Conservation (phyloP, 1,140 invertebrate genomes). For the Anoplophora glabripennis region DNA sequence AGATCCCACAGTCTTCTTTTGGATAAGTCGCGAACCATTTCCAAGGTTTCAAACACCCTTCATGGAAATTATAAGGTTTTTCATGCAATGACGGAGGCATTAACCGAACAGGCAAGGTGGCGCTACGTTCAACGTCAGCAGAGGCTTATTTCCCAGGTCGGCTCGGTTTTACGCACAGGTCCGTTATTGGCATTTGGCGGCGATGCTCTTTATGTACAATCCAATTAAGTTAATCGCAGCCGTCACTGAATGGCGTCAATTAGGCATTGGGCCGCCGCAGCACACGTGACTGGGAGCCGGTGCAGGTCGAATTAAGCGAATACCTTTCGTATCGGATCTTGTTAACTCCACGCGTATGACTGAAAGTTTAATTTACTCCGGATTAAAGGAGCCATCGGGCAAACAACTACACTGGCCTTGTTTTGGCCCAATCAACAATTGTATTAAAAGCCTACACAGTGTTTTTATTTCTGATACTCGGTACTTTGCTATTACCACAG, state of each 20-base stretch:
- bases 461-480: too few relatives aligned
- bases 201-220: conserved; percentile 4
- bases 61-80: not conserved
- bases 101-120: not conserved
- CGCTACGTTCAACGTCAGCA: not conserved
- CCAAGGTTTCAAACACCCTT: not conserved
- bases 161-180: not conserved
- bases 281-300: not conserved
- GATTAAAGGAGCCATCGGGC: too few relatives aligned
- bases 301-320: too few relatives aligned
- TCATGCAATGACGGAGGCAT: not conserved
- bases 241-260: conserved; percentile 4
- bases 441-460: too few relatives aligned
- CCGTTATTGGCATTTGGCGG: conserved; percentile 5
- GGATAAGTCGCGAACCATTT: not conserved
- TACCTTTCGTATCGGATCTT: too few relatives aligned
- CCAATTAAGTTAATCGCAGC: conserved; percentile 8
- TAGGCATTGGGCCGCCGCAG: not conserved
- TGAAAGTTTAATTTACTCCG: too few relatives aligned
- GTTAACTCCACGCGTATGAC: too few relatives aligned
- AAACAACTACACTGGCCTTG: too few relatives aligned
- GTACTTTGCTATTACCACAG: too few relatives aligned
- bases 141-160: not conserved
- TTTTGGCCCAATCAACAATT: too few relatives aligned
- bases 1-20: too few relatives aligned